Evolutionary conservation across 23 tunicate species (phyloP), one percentile per base, ranked within the genome.

Genomic region (Halocynthia roretzi): DNA sequence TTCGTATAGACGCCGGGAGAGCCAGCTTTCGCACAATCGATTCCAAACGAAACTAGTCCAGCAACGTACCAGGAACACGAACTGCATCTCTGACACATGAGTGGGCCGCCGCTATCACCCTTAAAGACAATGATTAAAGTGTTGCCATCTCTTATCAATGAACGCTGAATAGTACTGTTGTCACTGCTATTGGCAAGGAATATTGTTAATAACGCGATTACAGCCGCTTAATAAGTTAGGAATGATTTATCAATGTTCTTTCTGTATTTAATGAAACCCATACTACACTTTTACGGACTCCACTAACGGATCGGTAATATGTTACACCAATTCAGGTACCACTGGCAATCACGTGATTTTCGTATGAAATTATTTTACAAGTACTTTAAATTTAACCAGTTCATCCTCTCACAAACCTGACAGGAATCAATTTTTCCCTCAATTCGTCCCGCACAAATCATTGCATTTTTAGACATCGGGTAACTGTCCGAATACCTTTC

Each of bases 71-170:
- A 65, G 10, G 22, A 48, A 15, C 70, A 65, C 9, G 70, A 65
- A 15, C 48, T 20, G 31, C 70, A 65, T 10, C 70, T 11, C 31
- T 65, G 70, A 65, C 70, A 65, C 70, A 65, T 65, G 48, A 65
- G 31, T 10, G 70, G 70, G 22, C 70, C 70, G n/a, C 70, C 70
- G 31, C 70, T 65, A 65, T 65, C 70, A 65, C 70, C 70, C 70
- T 65, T 0, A 31, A 31, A 31, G 44, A 31, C 44, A 31, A 4
- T 31, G 1, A 31, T 31, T 31, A 4, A 31, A 31, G 44, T 31
- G 44, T 31, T 31, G 44, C 44, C 44, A 31, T 31, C 44, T 31
- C 44, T 31, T 4, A 31, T 31, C 44, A 31, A 31, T 31, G 44
- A 31, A 31, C 44, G 4, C 44, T 31, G 44, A 31, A 31, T 31